These are phyloP conservation scores for Globodera rostochiensis DNA, from an alignment of 1,140 invertebrate genomes.

Conservation along the genomic window DNA sequence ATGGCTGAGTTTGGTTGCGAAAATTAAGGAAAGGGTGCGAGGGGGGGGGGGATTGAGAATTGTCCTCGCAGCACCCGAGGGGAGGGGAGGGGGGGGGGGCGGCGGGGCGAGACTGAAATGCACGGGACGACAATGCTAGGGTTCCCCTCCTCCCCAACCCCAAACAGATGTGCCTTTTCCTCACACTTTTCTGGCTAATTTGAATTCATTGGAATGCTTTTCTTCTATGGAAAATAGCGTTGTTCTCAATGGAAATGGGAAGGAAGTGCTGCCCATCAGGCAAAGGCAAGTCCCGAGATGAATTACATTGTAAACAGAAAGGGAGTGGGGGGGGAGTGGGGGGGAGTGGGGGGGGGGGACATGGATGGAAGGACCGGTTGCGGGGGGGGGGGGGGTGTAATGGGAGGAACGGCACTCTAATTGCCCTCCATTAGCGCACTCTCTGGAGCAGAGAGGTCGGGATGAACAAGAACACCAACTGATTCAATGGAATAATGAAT, in stretches of 20 bases:
- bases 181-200: background rate
- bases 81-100: background rate
- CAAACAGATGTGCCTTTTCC: too few species aligned
- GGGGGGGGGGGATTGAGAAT: background rate
- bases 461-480: background rate
- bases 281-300: background rate
- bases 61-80: background rate
- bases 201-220: constrained; percentile 2
- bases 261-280: background rate
- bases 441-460: too few species aligned
- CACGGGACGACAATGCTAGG: background rate
- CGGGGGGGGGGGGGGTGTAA: background rate
- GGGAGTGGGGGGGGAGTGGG: too few species aligned
- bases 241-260: background rate
- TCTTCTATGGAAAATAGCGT: background rate
- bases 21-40: background rate
- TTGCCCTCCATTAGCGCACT: background rate
- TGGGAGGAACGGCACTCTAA: background rate
- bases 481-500: background rate
- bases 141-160: background rate
- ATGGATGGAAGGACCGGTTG: too few species aligned
- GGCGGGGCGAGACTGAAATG: background rate
- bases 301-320: background rate
- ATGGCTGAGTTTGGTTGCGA: background rate
- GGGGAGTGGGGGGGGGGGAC: background rate